Conservation (phyloP, 2,113 vertebrate genomes). For the Puffinus mauretanicus region DNA sequence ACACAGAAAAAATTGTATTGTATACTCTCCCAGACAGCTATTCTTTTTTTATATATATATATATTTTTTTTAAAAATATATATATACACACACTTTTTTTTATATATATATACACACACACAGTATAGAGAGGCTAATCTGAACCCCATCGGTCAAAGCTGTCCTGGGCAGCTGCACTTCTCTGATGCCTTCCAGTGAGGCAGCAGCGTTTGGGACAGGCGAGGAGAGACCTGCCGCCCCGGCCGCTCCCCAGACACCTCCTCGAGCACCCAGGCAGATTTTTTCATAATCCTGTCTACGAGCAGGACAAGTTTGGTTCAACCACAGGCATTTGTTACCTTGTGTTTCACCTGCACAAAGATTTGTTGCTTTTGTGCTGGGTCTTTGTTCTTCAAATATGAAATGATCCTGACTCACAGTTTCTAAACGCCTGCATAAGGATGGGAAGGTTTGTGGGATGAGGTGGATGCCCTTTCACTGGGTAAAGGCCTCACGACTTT, state of each 20-base stretch:
- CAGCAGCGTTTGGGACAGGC: neutral
- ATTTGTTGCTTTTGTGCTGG: neutral
- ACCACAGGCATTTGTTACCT: neutral
- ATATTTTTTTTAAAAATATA: too few relatives aligned
- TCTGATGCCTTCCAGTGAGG: accelerated
- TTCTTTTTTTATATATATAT: too few relatives aligned
- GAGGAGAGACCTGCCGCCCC: accelerated
- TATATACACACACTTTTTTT: too few relatives aligned
- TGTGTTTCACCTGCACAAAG: accelerated
- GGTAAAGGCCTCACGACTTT: accelerated
- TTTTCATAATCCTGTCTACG: accelerated
- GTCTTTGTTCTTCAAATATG: accelerated
- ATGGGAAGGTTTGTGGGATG: neutral
- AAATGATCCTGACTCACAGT: neutral
- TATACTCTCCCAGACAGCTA: too few relatives aligned
- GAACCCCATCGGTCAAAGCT: accelerated
- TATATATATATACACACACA: too few relatives aligned
- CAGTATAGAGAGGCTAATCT: too few relatives aligned
- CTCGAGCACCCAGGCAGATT: accelerated
- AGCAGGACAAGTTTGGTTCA: too few relatives aligned
- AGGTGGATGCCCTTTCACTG: accelerated
- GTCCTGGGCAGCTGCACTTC: neutral
- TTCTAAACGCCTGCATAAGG: accelerated
- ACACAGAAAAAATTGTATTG: too few relatives aligned
- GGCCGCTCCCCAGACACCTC: neutral